These are phyloP conservation scores for Xanthorhoe designata DNA, from an alignment of 2,888 invertebrate species.

Conservation along the genomic window DNA sequence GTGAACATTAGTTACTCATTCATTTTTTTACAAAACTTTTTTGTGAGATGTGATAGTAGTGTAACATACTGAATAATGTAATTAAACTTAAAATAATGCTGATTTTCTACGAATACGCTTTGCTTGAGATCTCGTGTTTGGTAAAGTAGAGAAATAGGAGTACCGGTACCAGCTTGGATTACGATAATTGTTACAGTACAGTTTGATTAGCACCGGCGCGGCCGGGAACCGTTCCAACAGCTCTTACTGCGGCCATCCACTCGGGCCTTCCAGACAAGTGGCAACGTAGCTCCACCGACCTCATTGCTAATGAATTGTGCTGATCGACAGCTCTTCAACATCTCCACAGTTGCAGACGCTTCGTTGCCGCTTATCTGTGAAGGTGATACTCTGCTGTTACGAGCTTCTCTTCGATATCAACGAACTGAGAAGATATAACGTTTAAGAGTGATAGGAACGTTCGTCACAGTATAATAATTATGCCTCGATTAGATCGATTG, in stretches of 20 bases:
- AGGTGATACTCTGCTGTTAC: background rate
- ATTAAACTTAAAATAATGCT: constrained; percentile 55
- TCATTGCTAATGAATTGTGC: background rate
- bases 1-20: constrained; percentile 35
- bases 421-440: background rate
- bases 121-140: constrained; percentile 46
- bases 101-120: constrained; percentile 63
- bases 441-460: background rate
- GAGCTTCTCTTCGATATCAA: too few species aligned
- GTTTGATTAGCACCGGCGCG: constrained; percentile 2
- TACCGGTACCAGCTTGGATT: constrained; percentile 12
- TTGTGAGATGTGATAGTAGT: constrained; percentile 74
- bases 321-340: background rate
- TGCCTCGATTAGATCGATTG: constrained; percentile 5
- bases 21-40: constrained; percentile 54
- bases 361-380: background rate
- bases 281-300: background rate
- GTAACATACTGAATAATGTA: constrained; percentile 52
- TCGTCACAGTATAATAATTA: background rate
- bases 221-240: background rate
- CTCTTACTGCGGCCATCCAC: background rate
- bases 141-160: constrained; percentile 14
- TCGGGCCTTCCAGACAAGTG: background rate
- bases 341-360: background rate
- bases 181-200: background rate